Conservation (phyloP, 2,797 vertebrate genomes). For the Fistularia commersonii region DNA sequence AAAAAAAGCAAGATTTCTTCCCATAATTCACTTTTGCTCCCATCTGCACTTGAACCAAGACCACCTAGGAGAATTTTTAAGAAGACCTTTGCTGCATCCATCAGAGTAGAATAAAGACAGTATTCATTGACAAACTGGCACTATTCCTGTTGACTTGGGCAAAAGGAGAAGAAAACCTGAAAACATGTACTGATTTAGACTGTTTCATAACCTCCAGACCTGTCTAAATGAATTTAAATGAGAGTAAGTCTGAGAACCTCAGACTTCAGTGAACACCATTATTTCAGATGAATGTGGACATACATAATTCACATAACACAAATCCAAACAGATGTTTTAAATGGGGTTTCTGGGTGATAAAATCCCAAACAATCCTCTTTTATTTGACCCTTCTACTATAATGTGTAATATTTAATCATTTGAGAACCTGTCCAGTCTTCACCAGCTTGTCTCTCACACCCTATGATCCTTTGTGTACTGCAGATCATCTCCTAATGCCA, state of each 20-base stretch:
- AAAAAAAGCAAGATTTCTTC: conserved; percentile 33
- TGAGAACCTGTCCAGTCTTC: conserved; percentile 1
- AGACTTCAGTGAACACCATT: conserved; percentile 15
- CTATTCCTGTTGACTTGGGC: conserved; percentile 60
- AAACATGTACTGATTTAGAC: conserved; percentile 66
- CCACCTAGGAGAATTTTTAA: conserved; percentile 60
- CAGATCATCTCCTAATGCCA: conserved; percentile 42
- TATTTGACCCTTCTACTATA: conserved; percentile 20
- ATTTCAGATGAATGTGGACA: conserved; percentile 14
- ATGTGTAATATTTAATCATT: conserved; percentile 18
- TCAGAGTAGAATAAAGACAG: conserved; percentile 64
- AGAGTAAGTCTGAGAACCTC: conserved; percentile 13
- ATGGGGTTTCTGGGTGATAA: background rate
- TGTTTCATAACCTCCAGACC: conserved; percentile 22
- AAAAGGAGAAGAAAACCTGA: conserved; percentile 59
- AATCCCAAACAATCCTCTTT: background rate
- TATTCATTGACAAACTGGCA: conserved; percentile 63
- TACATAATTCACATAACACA: background rate
- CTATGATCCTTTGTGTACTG: conserved; percentile 49
- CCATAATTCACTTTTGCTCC: conserved; percentile 36
- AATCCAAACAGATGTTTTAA: conserved; percentile 2
- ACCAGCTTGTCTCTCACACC: conserved; percentile 34
- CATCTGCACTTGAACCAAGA: conserved; percentile 38
- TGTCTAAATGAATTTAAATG: conserved; percentile 36
- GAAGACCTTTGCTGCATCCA: conserved; percentile 19